Percentiles rank a stretch among this genome's conserved stretches.
Conservation (phyloP, 2,888 invertebrate genomes). For the Conistra vaccinii region DNA sequence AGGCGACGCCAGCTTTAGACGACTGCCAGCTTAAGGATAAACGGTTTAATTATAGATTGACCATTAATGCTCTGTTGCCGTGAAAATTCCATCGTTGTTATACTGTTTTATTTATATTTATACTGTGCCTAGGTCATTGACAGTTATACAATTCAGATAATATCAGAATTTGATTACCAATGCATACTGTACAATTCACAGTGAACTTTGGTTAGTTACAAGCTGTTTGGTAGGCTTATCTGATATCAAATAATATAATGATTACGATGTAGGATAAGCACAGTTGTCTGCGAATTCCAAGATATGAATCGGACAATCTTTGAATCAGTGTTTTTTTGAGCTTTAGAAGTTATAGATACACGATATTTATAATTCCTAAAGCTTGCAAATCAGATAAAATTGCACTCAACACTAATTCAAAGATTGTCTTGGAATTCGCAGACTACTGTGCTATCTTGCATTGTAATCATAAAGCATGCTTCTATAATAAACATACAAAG, state of each 20-base stretch:
- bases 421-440: slow-evolving; percentile 31
- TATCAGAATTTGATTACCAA: slow-evolving; percentile 12
- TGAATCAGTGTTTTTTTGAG: slow-evolving; percentile 32
- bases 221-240: slow-evolving; percentile 11
- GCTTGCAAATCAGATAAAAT: too few species aligned
- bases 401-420: slow-evolving; percentile 41
- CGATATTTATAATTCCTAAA: slow-evolving; percentile 8
- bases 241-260: slow-evolving; percentile 22
- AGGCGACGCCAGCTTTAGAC: too few species aligned
- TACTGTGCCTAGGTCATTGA: slow-evolving; percentile 19
- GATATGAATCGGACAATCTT: slow-evolving; percentile 24
- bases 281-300: slow-evolving; percentile 31
- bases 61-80: too few species aligned
- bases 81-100: not conserved
- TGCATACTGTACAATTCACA: not conserved
- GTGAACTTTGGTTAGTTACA: slow-evolving; percentile 1
- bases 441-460: slow-evolving; percentile 35
- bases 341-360: slow-evolving; percentile 9
- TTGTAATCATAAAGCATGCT: slow-evolving; percentile 29
- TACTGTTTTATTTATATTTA: not conserved
- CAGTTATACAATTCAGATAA: slow-evolving; percentile 9
- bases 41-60: too few species aligned
- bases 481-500: too few species aligned
- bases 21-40: too few species aligned
- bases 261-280: slow-evolving; percentile 45